Evolutionary conservation across 2,113 vertebrate genomes (phyloP), one percentile per base, ranked within the genome.

Genomic region (Tyrannus savana): DNA sequence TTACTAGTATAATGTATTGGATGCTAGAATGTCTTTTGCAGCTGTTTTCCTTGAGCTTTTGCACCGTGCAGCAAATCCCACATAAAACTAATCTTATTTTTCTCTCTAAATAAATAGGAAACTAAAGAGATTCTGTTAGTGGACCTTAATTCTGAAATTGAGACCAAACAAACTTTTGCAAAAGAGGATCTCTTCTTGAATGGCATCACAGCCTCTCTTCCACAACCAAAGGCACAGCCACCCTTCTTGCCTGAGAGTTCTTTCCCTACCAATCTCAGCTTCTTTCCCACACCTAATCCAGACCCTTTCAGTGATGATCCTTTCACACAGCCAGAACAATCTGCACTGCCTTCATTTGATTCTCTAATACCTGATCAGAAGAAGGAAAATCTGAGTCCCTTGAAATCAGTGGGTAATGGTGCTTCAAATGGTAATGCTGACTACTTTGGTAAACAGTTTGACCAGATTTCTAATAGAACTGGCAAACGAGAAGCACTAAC

Each of bases 91-190:
- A 98, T 67, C 83, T 96, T 87, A 72, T 85, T 97, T 98, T 97
- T 98, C 95, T 98, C 97, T 97, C 97, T 95, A 95, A 97, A 98
- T 96, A 98, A 98, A 98, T 98, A 99, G 99, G 99, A 98, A 94
- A 97, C 97, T 98, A 99, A 99, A 98, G 99, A 99, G 96, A 98
- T 99, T 98, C 98, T 99, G 90, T 99, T 99, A 99, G 98, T 99
- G 99, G 99, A 99, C 97, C 98, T 99, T 98, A 98, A 99, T 95
- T 98, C 98, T 98, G 99, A 99, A 98, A 98, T 99, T 98, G 99
- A 99, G 98, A 98, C 97, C 98, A 99, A 98, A 98, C 98, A 99
- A 96, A 98, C 98, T 97, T 98, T 98, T 98, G 96, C 98, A 98
- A 98, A 98, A 98, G 98, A 98, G 96, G 97, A 98, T 91, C 98